Conservation (phyloP, 1,140 invertebrate species). For the Aporrectodea caliginosa region DNA sequence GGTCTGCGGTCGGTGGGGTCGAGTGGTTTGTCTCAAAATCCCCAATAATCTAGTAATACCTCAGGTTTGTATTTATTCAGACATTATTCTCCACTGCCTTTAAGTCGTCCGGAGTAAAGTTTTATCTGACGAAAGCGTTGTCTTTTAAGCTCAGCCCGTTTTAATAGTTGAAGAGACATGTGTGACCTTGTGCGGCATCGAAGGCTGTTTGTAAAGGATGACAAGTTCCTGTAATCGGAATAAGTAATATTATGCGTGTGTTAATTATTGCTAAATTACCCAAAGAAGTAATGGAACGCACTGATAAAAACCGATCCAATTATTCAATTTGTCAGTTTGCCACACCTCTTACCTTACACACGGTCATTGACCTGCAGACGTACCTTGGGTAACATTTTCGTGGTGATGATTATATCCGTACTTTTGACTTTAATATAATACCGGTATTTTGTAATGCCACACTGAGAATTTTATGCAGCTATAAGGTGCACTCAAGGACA, state of each 20-base stretch:
- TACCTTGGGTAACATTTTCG: too few relatives aligned
- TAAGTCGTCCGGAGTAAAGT: background rate
- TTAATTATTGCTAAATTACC: background rate
- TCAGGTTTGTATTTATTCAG: background rate
- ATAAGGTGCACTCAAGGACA: too few relatives aligned
- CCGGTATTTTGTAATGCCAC: too few relatives aligned
- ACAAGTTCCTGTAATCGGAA: too few relatives aligned
- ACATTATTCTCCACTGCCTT: background rate
- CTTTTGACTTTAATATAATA: too few relatives aligned
- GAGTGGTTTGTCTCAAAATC: slow-evolving; percentile 15
- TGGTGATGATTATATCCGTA: too few relatives aligned
- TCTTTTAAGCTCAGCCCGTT: too few relatives aligned
- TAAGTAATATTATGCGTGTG: too few relatives aligned
- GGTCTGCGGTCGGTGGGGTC: slow-evolving; percentile 16
- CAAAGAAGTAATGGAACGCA: background rate
- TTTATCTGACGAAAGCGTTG: background rate
- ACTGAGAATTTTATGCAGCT: too few relatives aligned
- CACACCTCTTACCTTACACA: background rate
- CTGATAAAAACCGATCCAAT: background rate
- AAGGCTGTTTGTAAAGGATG: background rate
- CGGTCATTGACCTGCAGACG: too few relatives aligned
- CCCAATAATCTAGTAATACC: slow-evolving; percentile 14
- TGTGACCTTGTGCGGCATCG: slow-evolving; percentile 8
- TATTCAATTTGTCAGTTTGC: background rate
- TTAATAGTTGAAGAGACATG: background rate